Evolutionary conservation across 2,888 invertebrate genomes (phyloP).

Genomic region (Cybosia mesomella): DNA sequence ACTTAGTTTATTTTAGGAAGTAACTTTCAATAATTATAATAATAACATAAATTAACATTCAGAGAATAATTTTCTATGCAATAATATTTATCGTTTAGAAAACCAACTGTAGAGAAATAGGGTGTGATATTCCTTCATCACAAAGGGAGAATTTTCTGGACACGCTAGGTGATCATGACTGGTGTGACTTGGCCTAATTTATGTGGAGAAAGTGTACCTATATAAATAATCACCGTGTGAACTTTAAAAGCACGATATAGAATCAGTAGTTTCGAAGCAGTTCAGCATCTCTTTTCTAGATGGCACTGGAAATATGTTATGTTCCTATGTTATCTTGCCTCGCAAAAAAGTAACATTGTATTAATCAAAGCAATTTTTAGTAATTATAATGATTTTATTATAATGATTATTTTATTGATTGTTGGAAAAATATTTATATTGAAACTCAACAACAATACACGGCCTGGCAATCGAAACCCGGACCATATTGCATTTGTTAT

Average conservation of each 20-base stretch:
- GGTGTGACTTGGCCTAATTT: not conserved
- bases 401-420: too few species aligned
- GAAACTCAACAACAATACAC: not conserved
- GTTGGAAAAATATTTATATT: too few species aligned
- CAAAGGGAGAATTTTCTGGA: not conserved
- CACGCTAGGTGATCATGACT: not conserved
- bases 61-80: not conserved
- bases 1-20: not conserved
- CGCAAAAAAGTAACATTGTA: too few species aligned
- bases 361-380: too few species aligned
- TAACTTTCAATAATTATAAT: not conserved
- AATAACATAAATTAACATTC: not conserved
- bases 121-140: not conserved
- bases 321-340: too few species aligned
- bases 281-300: not conserved
- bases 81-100: not conserved
- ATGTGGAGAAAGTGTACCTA: not conserved
- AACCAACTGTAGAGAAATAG: too few species aligned
- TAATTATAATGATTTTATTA: too few species aligned
- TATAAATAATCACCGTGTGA: not conserved
- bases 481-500: not conserved
- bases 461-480: not conserved
- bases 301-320: not conserved
- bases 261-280: not conserved
- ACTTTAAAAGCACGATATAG: not conserved